Percentiles rank a stretch among this genome's conserved stretches.
Conservation (phyloP, 1,140 invertebrate genomes). For the Zaprionus kolodkinae region DNA sequence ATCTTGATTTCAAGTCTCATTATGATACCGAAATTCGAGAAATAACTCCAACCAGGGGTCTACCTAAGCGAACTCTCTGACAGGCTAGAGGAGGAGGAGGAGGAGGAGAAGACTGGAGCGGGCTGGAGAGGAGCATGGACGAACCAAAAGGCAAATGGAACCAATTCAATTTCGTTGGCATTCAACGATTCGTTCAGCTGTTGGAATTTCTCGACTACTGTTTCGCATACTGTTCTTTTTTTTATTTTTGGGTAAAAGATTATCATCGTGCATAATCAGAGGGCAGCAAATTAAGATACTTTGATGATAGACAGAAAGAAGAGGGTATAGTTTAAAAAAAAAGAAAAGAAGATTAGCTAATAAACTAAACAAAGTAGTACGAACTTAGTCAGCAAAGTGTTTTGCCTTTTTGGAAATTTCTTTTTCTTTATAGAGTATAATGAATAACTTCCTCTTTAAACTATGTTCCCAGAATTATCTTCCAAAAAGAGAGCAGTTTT, state of each 20-base stretch:
- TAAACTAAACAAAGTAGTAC: not conserved
- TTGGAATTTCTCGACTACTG: slow-evolving; percentile 78
- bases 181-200: slow-evolving; percentile 74
- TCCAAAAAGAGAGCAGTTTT: no score
- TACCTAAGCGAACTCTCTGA: slow-evolving; percentile 27
- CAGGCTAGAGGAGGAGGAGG: not conserved
- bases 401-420: no score
- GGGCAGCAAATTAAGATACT: not conserved
- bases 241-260: slow-evolving; percentile 60
- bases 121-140: not conserved
- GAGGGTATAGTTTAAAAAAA: no score
- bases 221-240: slow-evolving; percentile 62
- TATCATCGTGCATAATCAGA: slow-evolving; percentile 43
- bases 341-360: not conserved
- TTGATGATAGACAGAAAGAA: not conserved
- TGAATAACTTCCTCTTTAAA: no score
- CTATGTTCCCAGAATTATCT: no score
- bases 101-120: not conserved
- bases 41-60: slow-evolving; percentile 10
- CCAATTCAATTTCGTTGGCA: slow-evolving; percentile 60
- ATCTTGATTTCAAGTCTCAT: slow-evolving; percentile 77
- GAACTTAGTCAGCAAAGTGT: no score
- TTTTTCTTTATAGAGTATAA: not conserved
- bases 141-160: slow-evolving; percentile 35
- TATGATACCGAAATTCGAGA: slow-evolving; percentile 70